Percentiles rank a stretch among this genome's conserved stretches.
Conservation (phyloP, 2,113 vertebrate species). For the Nyctereutes procyonoides region DNA sequence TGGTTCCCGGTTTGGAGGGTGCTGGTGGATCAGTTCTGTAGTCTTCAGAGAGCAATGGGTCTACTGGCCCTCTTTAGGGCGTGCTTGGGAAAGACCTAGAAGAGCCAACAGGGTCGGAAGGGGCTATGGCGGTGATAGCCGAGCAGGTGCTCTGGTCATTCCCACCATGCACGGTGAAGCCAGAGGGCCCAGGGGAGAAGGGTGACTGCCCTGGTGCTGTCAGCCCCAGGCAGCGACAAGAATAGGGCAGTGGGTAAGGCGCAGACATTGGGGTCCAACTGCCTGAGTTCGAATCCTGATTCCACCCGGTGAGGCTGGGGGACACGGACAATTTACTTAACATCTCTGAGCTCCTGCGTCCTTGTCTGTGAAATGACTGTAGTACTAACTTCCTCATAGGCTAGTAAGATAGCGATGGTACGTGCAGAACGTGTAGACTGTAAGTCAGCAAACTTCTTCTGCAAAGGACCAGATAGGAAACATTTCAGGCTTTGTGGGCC, state of each 20-base stretch:
- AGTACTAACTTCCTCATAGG: fast-evolving
- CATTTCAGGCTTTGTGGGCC: neutral
- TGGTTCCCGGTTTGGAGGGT: neutral
- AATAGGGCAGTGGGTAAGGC: neutral
- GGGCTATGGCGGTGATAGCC: neutral
- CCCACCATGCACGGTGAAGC: neutral
- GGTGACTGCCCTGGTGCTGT: fast-evolving
- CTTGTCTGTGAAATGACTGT: neutral
- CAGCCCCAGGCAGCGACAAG: neutral
- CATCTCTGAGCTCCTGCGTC: neutral
- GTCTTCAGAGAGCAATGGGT: neutral
- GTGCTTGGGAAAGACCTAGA: neutral
- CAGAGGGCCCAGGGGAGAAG: neutral
- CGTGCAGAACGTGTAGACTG: fast-evolving
- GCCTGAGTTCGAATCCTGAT: neutral
- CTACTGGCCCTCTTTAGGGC: neutral
- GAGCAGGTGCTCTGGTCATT: neutral
- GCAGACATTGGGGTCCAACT: fast-evolving
- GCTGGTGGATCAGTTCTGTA: neutral
- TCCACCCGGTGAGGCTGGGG: neutral
- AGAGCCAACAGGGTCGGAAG: neutral
- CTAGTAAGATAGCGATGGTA: fast-evolving
- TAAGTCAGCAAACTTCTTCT: neutral
- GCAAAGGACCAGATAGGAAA: neutral
- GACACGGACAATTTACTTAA: neutral